Conservation (phyloP, 2,797 vertebrate genomes). For the Neopelma chrysocephalum region DNA sequence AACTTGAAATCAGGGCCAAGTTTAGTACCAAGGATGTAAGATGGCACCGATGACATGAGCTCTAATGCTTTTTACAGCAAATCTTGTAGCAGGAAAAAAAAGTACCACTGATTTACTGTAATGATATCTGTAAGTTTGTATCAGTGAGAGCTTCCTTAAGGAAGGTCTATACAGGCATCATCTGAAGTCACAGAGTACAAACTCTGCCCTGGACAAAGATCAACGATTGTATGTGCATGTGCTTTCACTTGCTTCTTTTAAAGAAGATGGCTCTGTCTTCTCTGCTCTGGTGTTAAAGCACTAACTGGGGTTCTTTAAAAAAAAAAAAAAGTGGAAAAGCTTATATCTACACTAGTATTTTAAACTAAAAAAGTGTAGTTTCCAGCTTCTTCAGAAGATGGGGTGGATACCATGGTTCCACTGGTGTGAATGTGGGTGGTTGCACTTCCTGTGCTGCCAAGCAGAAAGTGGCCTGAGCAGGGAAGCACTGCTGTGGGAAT, state of each 20-base stretch:
- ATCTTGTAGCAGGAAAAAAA: neutral
- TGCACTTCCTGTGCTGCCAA: neutral
- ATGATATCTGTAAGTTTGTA: neutral
- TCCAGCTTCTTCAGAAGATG: neutral
- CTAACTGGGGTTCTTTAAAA: neutral
- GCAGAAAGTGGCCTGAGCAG: neutral
- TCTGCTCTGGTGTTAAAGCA: neutral
- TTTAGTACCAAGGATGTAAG: neutral
- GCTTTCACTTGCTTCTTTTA: neutral
- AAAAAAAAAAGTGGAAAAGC: neutral
- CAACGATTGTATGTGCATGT: accelerated
- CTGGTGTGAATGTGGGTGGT: neutral
- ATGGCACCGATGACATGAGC: accelerated
- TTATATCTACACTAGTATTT: neutral
- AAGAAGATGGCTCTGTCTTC: neutral
- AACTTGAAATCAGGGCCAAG: neutral
- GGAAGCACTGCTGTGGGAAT: accelerated
- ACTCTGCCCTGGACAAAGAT: neutral
- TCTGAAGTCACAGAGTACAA: neutral
- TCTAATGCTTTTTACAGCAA: neutral
- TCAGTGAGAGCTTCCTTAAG: neutral
- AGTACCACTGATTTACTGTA: neutral
- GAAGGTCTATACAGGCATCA: neutral
- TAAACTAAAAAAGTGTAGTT: neutral
- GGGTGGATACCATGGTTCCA: neutral